These are phyloP conservation scores for Nasonia giraulti DNA, from an alignment of 1,140 invertebrate genomes.

Conservation along the genomic window DNA sequence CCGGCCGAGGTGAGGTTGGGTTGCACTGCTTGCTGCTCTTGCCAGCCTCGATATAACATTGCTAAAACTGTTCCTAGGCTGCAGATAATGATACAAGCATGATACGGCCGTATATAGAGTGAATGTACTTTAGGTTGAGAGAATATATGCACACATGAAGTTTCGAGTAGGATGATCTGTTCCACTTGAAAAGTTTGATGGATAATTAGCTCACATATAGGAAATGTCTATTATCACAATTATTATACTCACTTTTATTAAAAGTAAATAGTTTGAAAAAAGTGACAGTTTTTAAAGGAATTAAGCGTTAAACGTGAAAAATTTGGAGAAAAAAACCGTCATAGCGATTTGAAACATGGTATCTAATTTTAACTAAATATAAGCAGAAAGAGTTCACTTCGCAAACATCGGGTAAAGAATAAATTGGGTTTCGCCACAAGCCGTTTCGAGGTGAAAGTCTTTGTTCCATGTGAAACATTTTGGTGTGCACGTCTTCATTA, in stretches of 20 bases:
- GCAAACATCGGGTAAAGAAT: conserved; percentile 24
- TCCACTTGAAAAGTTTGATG: not conserved
- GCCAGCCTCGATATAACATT: no score
- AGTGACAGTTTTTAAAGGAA: no score
- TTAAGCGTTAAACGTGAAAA: not conserved
- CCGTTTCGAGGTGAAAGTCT: conserved; percentile 28
- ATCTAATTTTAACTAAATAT: not conserved
- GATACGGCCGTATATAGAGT: not conserved
- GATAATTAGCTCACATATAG: no score
- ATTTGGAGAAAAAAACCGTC: not conserved
- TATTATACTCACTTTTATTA: no score
- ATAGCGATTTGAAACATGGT: conserved; percentile 20
- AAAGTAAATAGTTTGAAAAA: no score
- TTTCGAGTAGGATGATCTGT: not conserved
- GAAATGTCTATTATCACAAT: no score
- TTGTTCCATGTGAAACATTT: conserved; percentile 14
- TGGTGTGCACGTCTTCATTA: conserved; percentile 3
- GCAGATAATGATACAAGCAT: not conserved
- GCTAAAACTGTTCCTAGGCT: not conserved
- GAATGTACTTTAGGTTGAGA: not conserved
- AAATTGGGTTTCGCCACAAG: conserved; percentile 35
- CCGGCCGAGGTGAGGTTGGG: not conserved
- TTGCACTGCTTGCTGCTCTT: no score
- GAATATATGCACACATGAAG: no score
- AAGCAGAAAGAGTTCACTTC: conserved; percentile 30